A percentile compares a stretch with the other conserved stretches of the same genome.
Conservation (phyloP, 2,797 vertebrate genomes). For the Hephaestus fuliginosus region DNA sequence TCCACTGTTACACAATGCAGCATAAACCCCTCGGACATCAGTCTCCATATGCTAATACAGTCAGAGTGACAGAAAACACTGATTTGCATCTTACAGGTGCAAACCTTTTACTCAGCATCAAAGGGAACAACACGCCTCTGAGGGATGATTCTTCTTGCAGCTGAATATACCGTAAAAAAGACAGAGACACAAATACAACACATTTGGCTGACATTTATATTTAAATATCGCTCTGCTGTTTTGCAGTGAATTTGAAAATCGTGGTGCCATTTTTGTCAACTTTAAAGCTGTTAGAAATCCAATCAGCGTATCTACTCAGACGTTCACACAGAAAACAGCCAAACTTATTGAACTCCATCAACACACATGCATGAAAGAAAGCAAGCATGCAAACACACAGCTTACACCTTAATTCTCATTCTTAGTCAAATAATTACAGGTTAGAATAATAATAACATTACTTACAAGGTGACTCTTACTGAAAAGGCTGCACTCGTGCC, state of each 20-base stretch:
- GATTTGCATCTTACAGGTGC: conserved; percentile 43
- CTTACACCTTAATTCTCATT: neutral
- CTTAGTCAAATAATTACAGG: conserved; percentile 27
- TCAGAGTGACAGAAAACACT: conserved; percentile 13
- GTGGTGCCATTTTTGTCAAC: neutral
- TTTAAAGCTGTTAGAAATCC: conserved; percentile 2
- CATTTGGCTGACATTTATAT: neutral
- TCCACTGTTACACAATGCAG: neutral
- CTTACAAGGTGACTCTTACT: conserved; percentile 77
- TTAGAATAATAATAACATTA: conserved; percentile 34
- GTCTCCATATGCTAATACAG: conserved; percentile 1
- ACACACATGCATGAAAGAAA: conserved; percentile 28
- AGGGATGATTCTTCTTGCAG: neutral
- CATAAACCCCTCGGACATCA: conserved; percentile 8
- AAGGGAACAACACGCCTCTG: neutral
- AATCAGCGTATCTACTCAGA: neutral
- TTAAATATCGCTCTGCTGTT: conserved; percentile 5
- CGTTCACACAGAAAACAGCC: neutral
- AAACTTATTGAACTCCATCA: conserved; percentile 50
- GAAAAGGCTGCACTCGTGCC: conserved; percentile 55
- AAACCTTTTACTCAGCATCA: conserved; percentile 30
- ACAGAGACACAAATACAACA: neutral
- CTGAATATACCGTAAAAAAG: neutral
- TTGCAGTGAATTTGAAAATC: conserved; percentile 21
- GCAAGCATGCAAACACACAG: conserved; percentile 22